Conservation (phyloP, 2,113 vertebrate species). For the Apistogramma diplotaenia region DNA sequence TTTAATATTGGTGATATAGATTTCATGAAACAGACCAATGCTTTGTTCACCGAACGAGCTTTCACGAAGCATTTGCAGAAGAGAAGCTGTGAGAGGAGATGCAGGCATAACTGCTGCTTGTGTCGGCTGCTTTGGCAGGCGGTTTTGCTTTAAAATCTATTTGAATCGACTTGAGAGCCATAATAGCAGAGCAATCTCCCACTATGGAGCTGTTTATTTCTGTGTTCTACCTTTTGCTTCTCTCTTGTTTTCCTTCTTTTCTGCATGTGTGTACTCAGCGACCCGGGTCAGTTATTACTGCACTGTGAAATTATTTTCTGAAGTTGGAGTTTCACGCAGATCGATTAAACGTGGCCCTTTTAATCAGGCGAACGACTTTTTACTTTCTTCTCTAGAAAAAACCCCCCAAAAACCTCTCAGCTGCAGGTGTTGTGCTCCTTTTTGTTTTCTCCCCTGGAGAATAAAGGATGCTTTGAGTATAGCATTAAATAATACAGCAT, state of each 20-base stretch:
- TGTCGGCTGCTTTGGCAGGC: conserved; percentile 12
- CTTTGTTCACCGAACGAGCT: background rate
- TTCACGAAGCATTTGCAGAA: background rate
- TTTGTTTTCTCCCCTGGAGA: rapidly evolving
- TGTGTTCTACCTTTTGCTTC: conserved; percentile 12
- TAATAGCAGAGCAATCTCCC: conserved; percentile 32
- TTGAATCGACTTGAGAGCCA: conserved; percentile 39
- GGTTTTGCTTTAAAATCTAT: conserved; percentile 47
- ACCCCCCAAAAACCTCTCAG: background rate
- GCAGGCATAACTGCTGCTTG: conserved; percentile 13
- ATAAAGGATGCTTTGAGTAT: background rate
- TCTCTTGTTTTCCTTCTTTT: background rate
- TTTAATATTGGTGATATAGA: background rate
- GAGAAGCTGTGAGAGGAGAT: conserved; percentile 15
- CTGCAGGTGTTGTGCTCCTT: rapidly evolving
- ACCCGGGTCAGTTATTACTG: conserved; percentile 21
- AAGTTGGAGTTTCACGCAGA: background rate
- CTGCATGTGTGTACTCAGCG: background rate
- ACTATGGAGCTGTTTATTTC: conserved; percentile 16
- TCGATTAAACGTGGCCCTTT: conserved; percentile 19
- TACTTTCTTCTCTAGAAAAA: background rate
- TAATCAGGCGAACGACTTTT: conserved; percentile 38
- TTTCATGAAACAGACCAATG: background rate
- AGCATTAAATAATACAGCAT: background rate
- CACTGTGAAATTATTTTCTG: conserved; percentile 30